phyloP scores from a whole-genome alignment of 2,797 vertebrate species.

The Choloepus didactylus region DNA sequence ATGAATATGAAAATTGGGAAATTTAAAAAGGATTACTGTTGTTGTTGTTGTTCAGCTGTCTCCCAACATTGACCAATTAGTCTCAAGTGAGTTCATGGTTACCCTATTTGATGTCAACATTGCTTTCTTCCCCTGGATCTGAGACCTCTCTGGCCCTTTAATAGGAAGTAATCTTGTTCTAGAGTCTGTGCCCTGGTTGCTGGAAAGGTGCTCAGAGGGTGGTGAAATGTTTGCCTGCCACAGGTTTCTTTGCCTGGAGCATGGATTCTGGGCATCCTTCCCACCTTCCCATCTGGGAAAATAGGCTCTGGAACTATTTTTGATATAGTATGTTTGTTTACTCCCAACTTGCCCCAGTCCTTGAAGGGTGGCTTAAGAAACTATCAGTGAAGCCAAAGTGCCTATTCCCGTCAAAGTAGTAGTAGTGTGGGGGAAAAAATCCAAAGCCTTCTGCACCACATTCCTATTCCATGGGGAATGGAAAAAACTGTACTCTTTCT shows the following conservation, averaged over 20 bases:
- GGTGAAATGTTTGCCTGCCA: slow-evolving; percentile 58
- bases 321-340: slow-evolving; percentile 69
- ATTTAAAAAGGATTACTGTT: slow-evolving; percentile 43
- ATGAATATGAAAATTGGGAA: slow-evolving; percentile 68
- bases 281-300: slow-evolving; percentile 59
- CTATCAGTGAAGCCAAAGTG: slow-evolving; percentile 61
- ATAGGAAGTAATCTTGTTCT: slow-evolving; percentile 24
- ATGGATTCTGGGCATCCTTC: slow-evolving; percentile 66
- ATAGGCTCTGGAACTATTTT: slow-evolving; percentile 63
- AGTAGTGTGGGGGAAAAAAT: slow-evolving; percentile 60
- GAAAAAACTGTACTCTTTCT: slow-evolving; percentile 66
- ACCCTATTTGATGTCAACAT: not conserved
- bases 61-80: not conserved
- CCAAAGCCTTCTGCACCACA: slow-evolving; percentile 62
- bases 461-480: slow-evolving; percentile 41
- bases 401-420: slow-evolving; percentile 48
- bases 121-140: slow-evolving; percentile 35
- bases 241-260: slow-evolving; percentile 36
- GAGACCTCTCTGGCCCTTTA: slow-evolving; percentile 33
- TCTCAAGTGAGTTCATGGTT: slow-evolving; percentile 50
- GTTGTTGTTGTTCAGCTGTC: slow-evolving; percentile 49
- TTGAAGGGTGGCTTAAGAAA: slow-evolving; percentile 69
- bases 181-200: not conserved
- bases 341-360: slow-evolving; percentile 24
- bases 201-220: slow-evolving; percentile 29